Evolutionary conservation across 2,888 invertebrate species (phyloP), one percentile per base, ranked within the genome.

Genomic region (Pseudanteris insignis): DNA sequence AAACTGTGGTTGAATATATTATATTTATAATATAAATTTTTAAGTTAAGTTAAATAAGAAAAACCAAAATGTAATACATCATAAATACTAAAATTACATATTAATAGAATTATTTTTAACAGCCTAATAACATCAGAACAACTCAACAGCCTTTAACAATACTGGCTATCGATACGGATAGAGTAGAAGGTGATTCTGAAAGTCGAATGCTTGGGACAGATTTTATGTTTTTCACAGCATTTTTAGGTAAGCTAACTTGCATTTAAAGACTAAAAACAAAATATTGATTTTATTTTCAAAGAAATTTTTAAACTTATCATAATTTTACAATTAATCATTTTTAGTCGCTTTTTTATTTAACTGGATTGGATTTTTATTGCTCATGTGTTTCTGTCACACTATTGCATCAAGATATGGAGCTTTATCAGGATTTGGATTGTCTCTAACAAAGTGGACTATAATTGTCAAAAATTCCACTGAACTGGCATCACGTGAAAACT

Each of bases 301-400:
- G n/a, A n/a, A n/a, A n/a, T n/a, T n/a, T n/a, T n/a, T n/a, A n/a
- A n/a, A n/a, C n/a, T n/a, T n/a, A n/a, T n/a, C n/a, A n/a, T n/a
- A n/a, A n/a, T n/a, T n/a, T n/a, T n/a, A n/a, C n/a, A n/a, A n/a
- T n/a, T n/a, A n/a, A n/a, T n/a, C n/a, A n/a, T n/a, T 47, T 83
- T 33, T 83, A 92, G 94, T 94, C 80, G 92, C 95, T 70, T 95
- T 96, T 83, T 86, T 95, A 37, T 95, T 96, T 83, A 96, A 96
- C 83, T 96, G 95, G 95, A 89, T 96, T 76, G 96, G 96, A 8
- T 94, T 96, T 80, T 83, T 96, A 68, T 84, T 94, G 76, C 84
- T 94, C 68, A 91, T 95, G 86, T 96, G 95, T 76, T 92, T 95
- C 84, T 94, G 94, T 75, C 94, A 94, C 80, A 94, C 95, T 40